Evolutionary conservation across 2,113 vertebrate species (phyloP).

Genomic region (Onychostruthus taczanowskii): DNA sequence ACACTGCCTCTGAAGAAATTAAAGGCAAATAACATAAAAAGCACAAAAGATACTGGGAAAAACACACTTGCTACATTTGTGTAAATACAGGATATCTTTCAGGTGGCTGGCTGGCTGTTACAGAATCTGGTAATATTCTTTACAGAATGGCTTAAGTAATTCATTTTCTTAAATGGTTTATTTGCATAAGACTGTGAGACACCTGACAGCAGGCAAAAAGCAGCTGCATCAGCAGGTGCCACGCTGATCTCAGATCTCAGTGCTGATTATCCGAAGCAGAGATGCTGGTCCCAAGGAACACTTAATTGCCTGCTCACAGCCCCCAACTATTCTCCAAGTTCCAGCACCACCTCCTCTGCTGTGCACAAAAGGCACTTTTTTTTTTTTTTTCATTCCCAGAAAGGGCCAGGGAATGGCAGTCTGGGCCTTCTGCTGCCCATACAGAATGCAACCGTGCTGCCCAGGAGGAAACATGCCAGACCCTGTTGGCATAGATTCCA

Average conservation of each 20-base stretch:
- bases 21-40: neutral
- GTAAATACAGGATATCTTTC: neutral
- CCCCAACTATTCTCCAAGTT: neutral
- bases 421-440: neutral
- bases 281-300: neutral
- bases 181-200: neutral
- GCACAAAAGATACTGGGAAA: neutral
- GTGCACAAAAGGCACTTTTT: neutral
- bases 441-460: fast-evolving
- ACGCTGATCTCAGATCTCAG: neutral
- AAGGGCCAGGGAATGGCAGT: neutral
- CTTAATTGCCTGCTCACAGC: neutral
- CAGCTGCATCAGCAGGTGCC: neutral
- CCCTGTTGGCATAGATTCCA: neutral
- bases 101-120: neutral
- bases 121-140: neutral
- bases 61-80: neutral
- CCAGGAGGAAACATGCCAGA: neutral
- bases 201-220: slow-evolving; percentile 2
- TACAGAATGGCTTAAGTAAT: neutral
- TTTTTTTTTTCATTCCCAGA: neutral
- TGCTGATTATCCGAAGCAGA: neutral
- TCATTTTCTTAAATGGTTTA: neutral
- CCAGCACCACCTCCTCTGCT: neutral
- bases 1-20: neutral